Base-by-base conservation (phyloP, 2,888 invertebrate genomes). In the Abrostola triplasia region DNA sequence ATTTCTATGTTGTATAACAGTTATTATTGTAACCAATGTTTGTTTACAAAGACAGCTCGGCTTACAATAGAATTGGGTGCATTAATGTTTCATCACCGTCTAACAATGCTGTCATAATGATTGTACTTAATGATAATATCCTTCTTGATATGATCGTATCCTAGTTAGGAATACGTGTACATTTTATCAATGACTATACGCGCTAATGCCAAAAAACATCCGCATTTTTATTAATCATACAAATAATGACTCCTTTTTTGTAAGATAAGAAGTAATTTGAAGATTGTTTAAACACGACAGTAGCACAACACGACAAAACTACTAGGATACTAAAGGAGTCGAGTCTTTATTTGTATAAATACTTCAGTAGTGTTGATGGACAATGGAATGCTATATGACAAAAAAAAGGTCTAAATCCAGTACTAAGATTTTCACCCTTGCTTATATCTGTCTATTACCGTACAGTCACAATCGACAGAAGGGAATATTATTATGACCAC, bases 41-140 rank as follows among this genome's bases (percentile, higher is more conserved):
- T 51, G 47, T 49, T 42, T 10, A 44, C 24, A 49, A 12, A 40
- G n/a, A 53, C 49, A 49, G 12, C 40, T 10, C 10, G 13, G 10
- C 42, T 36, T 4, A n/a, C 49, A 44, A 60, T 44, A n/a, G 36
- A 68, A 38, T 44, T 40, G 44, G 36, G 24, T 42, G 47, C 24
- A 36, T 35, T 50, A 12, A 13, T 9, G 5, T 41, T 44, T 53
- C 13, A 35, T 67, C 6, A 13, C 6, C n/a, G 42, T 56, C 50
- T n/a, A 56, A 49, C 41, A n/a, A 12, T 55, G 36, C 59, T 58
- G 61, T 52, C 47, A 59, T 41, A 41, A 37, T 12, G 8, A 24
- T 36, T 35, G 36, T 57, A 36, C 35, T 4, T 49, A 5, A 38
- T 48, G 24, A 40, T 38, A 44, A 40, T 38, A 44, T 10, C 36